Evolutionary conservation across 2,113 vertebrate species (phyloP), one percentile per base, ranked within the genome.

Genomic region (Formicarius rufipectus): DNA sequence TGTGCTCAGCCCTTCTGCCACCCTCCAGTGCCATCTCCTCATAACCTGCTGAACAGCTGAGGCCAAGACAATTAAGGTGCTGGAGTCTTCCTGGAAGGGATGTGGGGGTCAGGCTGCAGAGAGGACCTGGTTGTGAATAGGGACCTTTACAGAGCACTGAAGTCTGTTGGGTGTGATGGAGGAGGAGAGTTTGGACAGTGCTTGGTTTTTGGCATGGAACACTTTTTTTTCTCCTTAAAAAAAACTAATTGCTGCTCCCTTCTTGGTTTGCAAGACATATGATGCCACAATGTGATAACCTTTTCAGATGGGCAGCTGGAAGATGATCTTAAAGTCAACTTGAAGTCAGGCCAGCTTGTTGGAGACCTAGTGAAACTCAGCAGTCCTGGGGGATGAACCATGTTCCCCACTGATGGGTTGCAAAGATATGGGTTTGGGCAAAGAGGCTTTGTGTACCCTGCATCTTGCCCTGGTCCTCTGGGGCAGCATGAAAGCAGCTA

Each of bases 191-290:
- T 35, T 12, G 39, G 40, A 58, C 35, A 7, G 14, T 23, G 45
- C 81, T 18, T 68, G 12, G 0, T 3, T 78, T 89, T 67, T 50
- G 14, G 37, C 21, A 23, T 0, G 22, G 59, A 55, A 42, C 6
- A 0, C 1, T 3, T 47, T 47, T 45, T 45, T 49, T 80, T 47
- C 4, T 6, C 30, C 3, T 25, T 20, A 8, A n/a, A n/a, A n/a
- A n/a, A n/a, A n/a, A n/a, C 6, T 87, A 40, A 42, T 80, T 72
- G 17, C 7, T 33, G 19, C 35, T 33, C 16, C 2, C 19, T 52
- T 31, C 18, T 84, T 71, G 55, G 47, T 75, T 72, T 82, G 14
- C 21, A 81, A 75, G 39, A 72, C 8, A 30, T 58, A 53, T 73
- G 42, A 63, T 6, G 5, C 40, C 15, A 4, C 37, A 30, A 21